Base-by-base conservation (phyloP, 2,888 invertebrate genomes). In the Ennomos erosarius region DNA sequence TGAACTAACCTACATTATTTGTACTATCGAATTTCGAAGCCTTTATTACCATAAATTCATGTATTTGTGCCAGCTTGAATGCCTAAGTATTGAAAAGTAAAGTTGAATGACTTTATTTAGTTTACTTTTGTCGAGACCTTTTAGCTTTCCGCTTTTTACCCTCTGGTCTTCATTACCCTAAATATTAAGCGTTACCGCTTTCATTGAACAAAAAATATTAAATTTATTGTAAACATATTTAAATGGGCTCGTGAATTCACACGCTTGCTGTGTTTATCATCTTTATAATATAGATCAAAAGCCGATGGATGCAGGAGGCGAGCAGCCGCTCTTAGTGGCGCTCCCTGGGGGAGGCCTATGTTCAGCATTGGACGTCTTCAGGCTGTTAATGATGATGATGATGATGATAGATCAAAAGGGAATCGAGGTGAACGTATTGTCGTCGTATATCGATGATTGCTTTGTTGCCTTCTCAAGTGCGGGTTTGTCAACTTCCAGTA, bases 401-500 rank as follows among this genome's bases (percentile, higher is more conserved):
- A n/a, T n/a, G n/a, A n/a, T n/a, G n/a, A n/a, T n/a, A 40, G 36
- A 54, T 59, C 13, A 54, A 26, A 54, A 50, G 46, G 36, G 45
- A 44, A 45, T 48, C 10, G 43, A 53, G 45, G 48, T 36, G 58
- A 38, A 10, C 35, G 34, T 35, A 37, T 42, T 44, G 40, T 9
- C 10, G 36, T 53, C 13, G 47, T 34, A 10, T 35, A 26, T 42
- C 38, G 39, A 38, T 44, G 39, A 54, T 35, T 44, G 39, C 49
- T 53, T 38, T 45, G 58, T 26, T 26, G 53, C 57, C 58, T 69
- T 65, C 61, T 64, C 68, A 68, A 26, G 26, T 6, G 58, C 70
- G 76, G 64, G 73, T 73, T 75, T 73, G 76, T 68, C 71, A 76
- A 74, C 75, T 76, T 78, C 73, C 75, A 61, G 62, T 58, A 54